Evolutionary conservation across 2,797 vertebrate species (phyloP), one percentile per base, ranked within the genome.

Genomic region (Enteromius radiatus): DNA sequence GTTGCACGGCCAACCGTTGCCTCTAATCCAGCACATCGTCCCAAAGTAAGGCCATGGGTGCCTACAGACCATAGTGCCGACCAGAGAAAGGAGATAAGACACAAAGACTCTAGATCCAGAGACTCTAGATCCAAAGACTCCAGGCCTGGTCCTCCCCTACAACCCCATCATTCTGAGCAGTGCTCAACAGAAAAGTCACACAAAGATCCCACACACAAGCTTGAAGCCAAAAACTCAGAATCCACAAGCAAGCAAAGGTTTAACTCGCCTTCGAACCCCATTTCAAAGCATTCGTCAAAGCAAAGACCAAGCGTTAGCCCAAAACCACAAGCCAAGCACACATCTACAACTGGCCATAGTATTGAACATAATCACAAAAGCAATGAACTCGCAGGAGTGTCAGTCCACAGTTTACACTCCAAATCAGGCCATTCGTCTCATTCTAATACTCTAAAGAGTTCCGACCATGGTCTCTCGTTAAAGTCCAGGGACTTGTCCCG

Each of bases 1-100:
- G 85, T 88, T 80, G 61, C 84, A 59, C 88, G 86, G 64, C 33
- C 88, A 31, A 71, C 21, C 14, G 73, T 81, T 79, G 86, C 86
- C 63, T 82, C 81, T 36, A 91, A 84, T 82, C 77, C 90, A 43
- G 41, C 75, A 26, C 87, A 90, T 64, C 90, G 85, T 85, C 91
- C 90, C 71, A 93, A 88, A 88, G 81, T 73, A 71, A 90, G 88
- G 85, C 87, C 90, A 86, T 90, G 92, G 92, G 78, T 90, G 49
- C 73, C 86, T 61, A 87, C 86, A 1, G 52, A 89, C 75, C 87
- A 88, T 70, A 86, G 82, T 56, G 28, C 47, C 17, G 83, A 89
- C 19, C 45, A 61, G 59, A 92, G 87, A 82, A 78, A 71, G 59
- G 64, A 78, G 28, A 77, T n/a, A 61, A 86, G 61, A 76, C 64